phyloP scores from a whole-genome alignment of 2,113 vertebrate species.

The Donacobius atricapilla region DNA sequence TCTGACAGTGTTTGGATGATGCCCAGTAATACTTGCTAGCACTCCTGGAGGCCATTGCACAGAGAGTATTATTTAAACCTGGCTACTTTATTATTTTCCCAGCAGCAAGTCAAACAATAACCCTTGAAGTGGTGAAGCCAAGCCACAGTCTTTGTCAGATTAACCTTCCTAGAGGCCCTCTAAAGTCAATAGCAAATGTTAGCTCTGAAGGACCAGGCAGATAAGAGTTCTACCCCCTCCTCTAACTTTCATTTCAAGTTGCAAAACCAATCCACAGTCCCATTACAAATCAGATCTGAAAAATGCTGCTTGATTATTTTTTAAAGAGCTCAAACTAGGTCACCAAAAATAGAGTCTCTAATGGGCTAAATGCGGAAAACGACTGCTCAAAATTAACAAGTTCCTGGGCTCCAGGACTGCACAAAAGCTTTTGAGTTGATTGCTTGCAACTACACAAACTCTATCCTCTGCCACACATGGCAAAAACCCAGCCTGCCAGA shows the following conservation, averaged over 20 bases:
- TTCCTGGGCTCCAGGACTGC: conserved; percentile 52
- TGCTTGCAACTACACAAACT: conserved; percentile 56
- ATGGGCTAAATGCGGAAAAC: conserved; percentile 70
- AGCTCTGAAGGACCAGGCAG: background rate
- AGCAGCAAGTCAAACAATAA: background rate
- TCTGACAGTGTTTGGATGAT: background rate
- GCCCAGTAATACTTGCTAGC: background rate
- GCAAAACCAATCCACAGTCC: conserved; percentile 39
- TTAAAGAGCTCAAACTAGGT: conserved; percentile 68
- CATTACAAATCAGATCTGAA: conserved; percentile 55
- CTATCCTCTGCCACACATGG: conserved; percentile 43
- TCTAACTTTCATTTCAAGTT: conserved; percentile 30
- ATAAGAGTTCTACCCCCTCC: background rate
- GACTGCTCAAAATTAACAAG: conserved; percentile 68
- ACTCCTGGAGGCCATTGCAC: background rate
- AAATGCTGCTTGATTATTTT: conserved; percentile 70
- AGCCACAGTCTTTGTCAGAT: conserved; percentile 16
- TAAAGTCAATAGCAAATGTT: conserved; percentile 7
- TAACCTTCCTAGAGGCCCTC: conserved; percentile 40
- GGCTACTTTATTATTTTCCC: conserved; percentile 18
- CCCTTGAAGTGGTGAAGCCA: background rate
- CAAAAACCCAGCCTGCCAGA: conserved; percentile 51
- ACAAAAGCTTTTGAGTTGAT: conserved; percentile 62
- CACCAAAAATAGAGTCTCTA: conserved; percentile 69
- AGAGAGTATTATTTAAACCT: conserved; percentile 28